A percentile compares a stretch with the other conserved stretches of the same genome.
phyloP scores from a whole-genome alignment of 2,797 vertebrate species.

The Halcyon badia region DNA sequence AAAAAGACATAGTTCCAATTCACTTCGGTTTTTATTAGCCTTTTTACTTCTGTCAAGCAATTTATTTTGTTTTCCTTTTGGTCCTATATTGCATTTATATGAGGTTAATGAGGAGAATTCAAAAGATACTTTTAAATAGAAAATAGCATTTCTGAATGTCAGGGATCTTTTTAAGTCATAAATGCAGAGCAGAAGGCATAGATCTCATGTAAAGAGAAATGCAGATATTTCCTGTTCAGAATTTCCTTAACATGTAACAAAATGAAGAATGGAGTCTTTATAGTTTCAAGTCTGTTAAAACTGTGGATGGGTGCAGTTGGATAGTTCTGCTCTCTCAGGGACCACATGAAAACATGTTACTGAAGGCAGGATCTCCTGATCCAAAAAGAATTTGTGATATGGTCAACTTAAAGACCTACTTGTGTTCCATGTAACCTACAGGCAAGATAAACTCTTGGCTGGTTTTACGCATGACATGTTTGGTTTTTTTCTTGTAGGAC shows the following conservation, averaged over 20 bases:
- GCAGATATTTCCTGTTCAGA: not conserved
- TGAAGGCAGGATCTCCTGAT: constrained; percentile 3
- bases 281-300: not conserved
- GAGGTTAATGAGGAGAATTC: not conserved
- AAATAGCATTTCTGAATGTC: not conserved
- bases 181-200: not conserved
- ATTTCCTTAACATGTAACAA: not conserved
- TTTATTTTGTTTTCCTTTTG: not conserved
- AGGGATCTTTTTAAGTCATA: not conserved
- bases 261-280: not conserved
- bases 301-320: not conserved
- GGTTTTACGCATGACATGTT: not conserved
- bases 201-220: not conserved
- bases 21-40: not conserved
- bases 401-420: not conserved
- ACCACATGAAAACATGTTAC: not conserved
- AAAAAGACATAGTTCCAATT: not conserved
- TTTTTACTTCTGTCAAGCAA: not conserved
- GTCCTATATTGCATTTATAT: not conserved
- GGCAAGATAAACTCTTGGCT: not conserved
- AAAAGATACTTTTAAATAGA: not conserved
- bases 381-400: not conserved
- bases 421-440: not conserved
- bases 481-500: not conserved
- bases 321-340: not conserved